These are phyloP conservation scores for Lumbricus terrestris DNA, from an alignment of 2,888 invertebrate genomes.

Conservation along the genomic window DNA sequence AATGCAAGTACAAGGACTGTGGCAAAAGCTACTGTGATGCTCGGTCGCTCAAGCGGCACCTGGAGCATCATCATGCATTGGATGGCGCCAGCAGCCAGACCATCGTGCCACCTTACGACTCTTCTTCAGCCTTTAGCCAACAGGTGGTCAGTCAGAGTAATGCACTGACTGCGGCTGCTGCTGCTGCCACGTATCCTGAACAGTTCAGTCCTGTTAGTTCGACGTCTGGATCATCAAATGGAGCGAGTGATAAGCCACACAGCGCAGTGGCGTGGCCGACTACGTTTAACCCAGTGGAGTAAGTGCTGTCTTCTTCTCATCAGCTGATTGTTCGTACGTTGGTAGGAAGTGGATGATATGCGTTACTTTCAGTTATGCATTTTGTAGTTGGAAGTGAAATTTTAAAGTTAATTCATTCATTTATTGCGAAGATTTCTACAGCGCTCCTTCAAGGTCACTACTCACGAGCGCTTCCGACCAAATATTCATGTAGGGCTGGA, in stretches of 20 bases:
- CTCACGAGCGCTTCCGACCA: no score
- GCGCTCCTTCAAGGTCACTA: no score
- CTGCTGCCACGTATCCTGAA: neutral
- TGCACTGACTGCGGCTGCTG: neutral
- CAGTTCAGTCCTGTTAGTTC: conserved; percentile 10
- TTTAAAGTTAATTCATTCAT: no score
- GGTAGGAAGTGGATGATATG: no score
- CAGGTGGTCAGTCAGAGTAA: neutral
- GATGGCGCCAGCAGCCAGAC: conserved; percentile 12
- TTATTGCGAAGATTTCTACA: no score
- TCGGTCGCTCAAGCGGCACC: conserved; percentile 25
- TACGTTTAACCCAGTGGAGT: neutral
- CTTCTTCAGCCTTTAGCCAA: neutral
- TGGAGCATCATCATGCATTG: conserved; percentile 21
- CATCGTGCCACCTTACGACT: neutral
- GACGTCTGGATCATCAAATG: neutral
- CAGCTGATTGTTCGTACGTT: neutral
- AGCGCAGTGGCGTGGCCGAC: neutral
- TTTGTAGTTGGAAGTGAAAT: no score
- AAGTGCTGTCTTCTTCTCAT: neutral
- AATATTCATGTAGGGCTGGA: no score
- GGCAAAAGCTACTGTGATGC: conserved; percentile 28
- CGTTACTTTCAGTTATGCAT: no score
- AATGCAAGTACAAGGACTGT: conserved; percentile 21
- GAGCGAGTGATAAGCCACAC: neutral